phyloP scores from a whole-genome alignment of 2,797 vertebrate genomes.

The Hippoglossus hippoglossus region DNA sequence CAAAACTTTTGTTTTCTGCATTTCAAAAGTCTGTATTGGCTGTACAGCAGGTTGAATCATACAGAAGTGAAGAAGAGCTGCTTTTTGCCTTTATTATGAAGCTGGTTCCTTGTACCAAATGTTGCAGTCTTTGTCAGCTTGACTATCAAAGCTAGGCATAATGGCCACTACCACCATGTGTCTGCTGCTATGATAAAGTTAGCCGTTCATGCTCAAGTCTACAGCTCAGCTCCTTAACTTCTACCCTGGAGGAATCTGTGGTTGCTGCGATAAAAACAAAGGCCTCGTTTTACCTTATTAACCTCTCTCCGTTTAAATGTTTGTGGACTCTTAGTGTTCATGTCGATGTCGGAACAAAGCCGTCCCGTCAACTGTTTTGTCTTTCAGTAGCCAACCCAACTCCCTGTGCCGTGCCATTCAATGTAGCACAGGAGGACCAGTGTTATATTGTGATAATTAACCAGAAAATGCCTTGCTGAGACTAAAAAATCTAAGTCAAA shows the following conservation, averaged over 20 bases:
- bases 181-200: conserved; percentile 49
- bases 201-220: conserved; percentile 48
- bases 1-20: conserved; percentile 24
- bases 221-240: conserved; percentile 39
- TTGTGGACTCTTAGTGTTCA: conserved; percentile 14
- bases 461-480: conserved; percentile 3
- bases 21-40: background rate
- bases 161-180: conserved; percentile 38
- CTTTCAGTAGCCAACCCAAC: no score
- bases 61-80: conserved; percentile 12
- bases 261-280: conserved; percentile 49
- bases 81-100: conserved; percentile 28
- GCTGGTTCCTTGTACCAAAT: conserved; percentile 19
- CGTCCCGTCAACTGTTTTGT: no score
- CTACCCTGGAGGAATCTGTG: conserved; percentile 36
- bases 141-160: conserved; percentile 54
- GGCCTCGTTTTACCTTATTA: conserved; percentile 36
- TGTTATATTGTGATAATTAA: conserved; percentile 20
- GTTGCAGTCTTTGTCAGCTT: conserved; percentile 44
- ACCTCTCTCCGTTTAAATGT: conserved; percentile 1
- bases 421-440: background rate
- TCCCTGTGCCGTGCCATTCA: background rate
- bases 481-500: conserved; percentile 4
- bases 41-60: conserved; percentile 20
- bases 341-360: no score